A percentile compares a stretch with the other conserved stretches of the same genome.
Evolutionary conservation across 2,888 invertebrate species (phyloP).

Genomic region (Stramonita haemastoma): DNA sequence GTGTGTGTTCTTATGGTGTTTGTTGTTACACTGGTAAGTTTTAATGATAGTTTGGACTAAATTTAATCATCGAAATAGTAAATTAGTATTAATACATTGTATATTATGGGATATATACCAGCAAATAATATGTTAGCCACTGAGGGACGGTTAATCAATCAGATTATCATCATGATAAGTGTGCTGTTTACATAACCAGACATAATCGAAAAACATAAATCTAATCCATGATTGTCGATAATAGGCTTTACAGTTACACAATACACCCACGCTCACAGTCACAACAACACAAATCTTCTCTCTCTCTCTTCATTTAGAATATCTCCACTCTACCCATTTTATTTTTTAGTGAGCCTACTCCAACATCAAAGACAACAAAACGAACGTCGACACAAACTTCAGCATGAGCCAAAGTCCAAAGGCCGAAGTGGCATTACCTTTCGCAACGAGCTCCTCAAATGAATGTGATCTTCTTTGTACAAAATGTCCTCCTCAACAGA

Average conservation of each 20-base stretch:
- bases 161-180: not conserved
- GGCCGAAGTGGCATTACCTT: conserved; percentile 57
- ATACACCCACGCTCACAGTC: not conserved
- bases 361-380: not conserved
- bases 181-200: not conserved
- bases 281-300: not conserved
- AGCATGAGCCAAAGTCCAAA: not conserved
- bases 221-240: not conserved
- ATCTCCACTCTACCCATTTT: not conserved
- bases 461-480: conserved; percentile 64
- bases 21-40: not conserved
- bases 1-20: too few species aligned
- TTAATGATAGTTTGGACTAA: not conserved
- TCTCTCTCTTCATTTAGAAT: not conserved
- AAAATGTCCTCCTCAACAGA: conserved; percentile 49
- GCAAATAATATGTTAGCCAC: too few species aligned
- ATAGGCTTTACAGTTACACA: too few species aligned
- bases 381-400: not conserved
- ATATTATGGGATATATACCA: too few species aligned
- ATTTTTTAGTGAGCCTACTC: too few species aligned
- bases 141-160: not conserved
- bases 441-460: conserved; percentile 61
- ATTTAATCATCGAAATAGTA: not conserved
- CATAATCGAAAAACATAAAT: not conserved
- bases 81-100: not conserved